A percentile compares a stretch with the other conserved stretches of the same genome.
Conservation (phyloP, 2,113 vertebrate genomes). For the Charina bottae region DNA sequence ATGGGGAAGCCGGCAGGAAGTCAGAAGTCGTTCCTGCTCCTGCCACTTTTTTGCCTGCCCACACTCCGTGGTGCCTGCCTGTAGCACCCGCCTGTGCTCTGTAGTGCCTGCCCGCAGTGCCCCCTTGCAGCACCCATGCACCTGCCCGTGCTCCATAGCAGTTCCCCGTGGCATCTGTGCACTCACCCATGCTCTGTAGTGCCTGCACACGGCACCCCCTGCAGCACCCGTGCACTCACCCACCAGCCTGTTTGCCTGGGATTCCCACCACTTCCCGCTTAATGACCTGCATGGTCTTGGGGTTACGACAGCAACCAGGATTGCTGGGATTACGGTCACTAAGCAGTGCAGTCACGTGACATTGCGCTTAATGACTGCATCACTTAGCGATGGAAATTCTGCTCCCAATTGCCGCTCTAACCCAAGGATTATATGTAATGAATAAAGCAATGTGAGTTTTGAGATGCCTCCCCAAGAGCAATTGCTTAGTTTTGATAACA, state of each 20-base stretch:
- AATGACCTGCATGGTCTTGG: too few species aligned
- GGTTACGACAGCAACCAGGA: too few species aligned
- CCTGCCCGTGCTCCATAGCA: not conserved
- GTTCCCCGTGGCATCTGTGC: not conserved
- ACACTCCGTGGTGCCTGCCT: not conserved
- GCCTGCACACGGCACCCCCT: not conserved
- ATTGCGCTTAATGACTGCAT: too few species aligned
- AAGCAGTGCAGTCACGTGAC: too few species aligned
- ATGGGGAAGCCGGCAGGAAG: not conserved
- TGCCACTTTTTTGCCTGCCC: not conserved
- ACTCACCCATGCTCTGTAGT: not conserved
- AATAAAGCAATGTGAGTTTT: too few species aligned
- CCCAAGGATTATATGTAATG: too few species aligned
- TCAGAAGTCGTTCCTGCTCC: not conserved
- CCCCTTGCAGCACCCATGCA: not conserved
- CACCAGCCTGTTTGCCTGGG: not conserved
- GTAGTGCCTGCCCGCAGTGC: not conserved
- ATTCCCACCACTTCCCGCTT: too few species aligned
- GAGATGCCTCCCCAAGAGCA: too few species aligned
- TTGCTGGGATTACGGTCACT: too few species aligned
- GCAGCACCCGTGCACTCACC: not conserved
- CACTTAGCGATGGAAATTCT: too few species aligned
- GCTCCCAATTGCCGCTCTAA: too few species aligned
- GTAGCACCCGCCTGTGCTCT: not conserved
- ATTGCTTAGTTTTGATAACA: too few species aligned